phyloP scores from a whole-genome alignment of 2,888 invertebrate species.

The Periphyllus acericola region DNA sequence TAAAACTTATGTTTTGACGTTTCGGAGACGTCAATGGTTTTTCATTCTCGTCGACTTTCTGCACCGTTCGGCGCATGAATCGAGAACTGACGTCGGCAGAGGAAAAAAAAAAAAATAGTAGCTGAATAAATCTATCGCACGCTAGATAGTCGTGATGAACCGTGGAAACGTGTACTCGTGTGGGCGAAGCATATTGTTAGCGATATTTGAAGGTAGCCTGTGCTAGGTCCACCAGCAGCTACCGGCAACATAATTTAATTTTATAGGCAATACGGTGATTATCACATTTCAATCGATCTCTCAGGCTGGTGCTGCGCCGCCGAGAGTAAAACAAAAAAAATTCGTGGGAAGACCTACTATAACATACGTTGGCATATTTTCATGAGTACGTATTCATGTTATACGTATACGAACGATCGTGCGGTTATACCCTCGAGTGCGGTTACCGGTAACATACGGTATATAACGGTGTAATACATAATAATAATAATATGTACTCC shows the following conservation, averaged over 20 bases:
- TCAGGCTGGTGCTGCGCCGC: not conserved
- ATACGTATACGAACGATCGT: too few species aligned
- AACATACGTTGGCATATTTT: not conserved
- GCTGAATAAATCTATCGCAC: not conserved
- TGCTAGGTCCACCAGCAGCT: not conserved
- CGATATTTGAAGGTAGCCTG: not conserved
- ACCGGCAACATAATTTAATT: not conserved
- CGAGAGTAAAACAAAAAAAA: not conserved
- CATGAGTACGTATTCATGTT: too few species aligned
- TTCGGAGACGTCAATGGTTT: not conserved
- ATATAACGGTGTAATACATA: too few species aligned
- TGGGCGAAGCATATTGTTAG: slow-evolving; percentile 48
- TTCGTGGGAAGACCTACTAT: not conserved
- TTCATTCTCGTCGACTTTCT: not conserved
- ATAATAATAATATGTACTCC: too few species aligned
- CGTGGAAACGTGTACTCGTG: not conserved
- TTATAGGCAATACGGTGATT: not conserved
- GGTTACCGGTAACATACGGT: not conserved
- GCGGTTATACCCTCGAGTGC: not conserved
- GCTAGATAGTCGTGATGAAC: slow-evolving; percentile 21
- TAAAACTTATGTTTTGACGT: not conserved
- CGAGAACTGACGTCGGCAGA: not conserved
- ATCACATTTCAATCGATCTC: slow-evolving; percentile 9
- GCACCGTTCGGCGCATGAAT: not conserved
- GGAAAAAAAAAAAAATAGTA: not conserved